Conservation (phyloP, 2,888 invertebrate species). For the Hemistola chrysoprasaria region DNA sequence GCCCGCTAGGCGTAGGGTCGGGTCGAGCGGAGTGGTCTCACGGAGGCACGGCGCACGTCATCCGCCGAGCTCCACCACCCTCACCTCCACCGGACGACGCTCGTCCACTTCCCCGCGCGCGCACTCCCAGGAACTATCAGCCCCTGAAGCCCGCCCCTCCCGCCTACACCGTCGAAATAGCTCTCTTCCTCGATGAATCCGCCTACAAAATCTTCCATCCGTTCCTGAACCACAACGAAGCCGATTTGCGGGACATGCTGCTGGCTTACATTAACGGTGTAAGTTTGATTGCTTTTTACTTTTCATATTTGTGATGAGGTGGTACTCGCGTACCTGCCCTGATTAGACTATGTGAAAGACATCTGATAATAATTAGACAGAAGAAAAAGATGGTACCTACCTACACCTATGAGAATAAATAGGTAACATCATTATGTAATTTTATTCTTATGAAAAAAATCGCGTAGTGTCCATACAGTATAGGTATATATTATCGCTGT, state of each 20-base stretch:
- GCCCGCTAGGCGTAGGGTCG: constrained; percentile 78
- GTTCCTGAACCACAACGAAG: constrained; percentile 84
- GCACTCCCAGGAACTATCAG: constrained; percentile 42
- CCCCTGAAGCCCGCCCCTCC: constrained; percentile 48
- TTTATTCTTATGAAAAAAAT: no score
- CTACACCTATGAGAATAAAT: no score
- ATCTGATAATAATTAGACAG: no score
- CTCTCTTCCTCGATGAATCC: constrained; percentile 88
- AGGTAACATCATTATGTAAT: no score
- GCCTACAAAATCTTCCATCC: constrained; percentile 87
- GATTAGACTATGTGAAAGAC: no score
- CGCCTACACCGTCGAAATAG: constrained; percentile 85
- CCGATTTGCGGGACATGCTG: constrained; percentile 87
- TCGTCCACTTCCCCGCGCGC: constrained; percentile 49
- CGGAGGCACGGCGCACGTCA: constrained; percentile 79
- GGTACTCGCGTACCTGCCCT: no score
- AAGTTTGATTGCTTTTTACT: constrained; percentile 48
- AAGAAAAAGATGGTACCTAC: no score
- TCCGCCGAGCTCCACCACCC: constrained; percentile 78
- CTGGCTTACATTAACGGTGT: constrained; percentile 90
- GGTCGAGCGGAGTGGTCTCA: constrained; percentile 60
- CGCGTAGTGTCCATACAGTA: no score
- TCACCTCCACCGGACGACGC: constrained; percentile 69
- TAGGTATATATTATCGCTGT: no score
- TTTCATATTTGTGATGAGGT: no score